Evolutionary conservation across 2,888 invertebrate species (phyloP).

Genomic region (Drosophila conformis): DNA sequence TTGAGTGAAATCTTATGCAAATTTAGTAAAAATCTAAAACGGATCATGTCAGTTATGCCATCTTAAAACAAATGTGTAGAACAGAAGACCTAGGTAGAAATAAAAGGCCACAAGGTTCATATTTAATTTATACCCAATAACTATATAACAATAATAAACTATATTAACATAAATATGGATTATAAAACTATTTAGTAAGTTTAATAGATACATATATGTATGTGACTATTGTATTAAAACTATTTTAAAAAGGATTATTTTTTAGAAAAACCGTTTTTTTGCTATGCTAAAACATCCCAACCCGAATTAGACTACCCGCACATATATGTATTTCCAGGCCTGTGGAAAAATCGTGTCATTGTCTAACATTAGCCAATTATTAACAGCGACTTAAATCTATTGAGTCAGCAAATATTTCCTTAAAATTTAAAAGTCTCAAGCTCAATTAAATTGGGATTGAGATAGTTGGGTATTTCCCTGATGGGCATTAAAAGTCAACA

Average conservation of each 20-base stretch:
- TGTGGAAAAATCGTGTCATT: not conserved
- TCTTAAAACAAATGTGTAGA: not conserved
- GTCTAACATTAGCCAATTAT: not conserved
- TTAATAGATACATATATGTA: too few species aligned
- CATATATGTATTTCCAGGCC: not conserved
- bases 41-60: not conserved
- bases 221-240: not conserved
- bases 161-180: not conserved
- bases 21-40: not conserved
- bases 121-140: not conserved
- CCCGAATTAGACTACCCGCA: not conserved
- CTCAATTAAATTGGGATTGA: not conserved
- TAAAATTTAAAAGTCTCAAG: not conserved
- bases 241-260: not conserved
- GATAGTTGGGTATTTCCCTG: constrained; percentile 1
- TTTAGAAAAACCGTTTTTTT: not conserved
- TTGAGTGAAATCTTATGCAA: not conserved
- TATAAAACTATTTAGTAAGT: not conserved
- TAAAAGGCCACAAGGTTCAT: not conserved
- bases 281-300: not conserved
- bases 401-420: not conserved
- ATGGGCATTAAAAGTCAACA: constrained; percentile 22
- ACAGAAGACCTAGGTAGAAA: not conserved
- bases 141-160: not conserved
- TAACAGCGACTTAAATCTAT: not conserved